A percentile compares a stretch with the other conserved stretches of the same genome.
These are phyloP conservation scores for Phyllostomus hastatus DNA, from an alignment of 2,113 vertebrate genomes.

Conservation along the genomic window DNA sequence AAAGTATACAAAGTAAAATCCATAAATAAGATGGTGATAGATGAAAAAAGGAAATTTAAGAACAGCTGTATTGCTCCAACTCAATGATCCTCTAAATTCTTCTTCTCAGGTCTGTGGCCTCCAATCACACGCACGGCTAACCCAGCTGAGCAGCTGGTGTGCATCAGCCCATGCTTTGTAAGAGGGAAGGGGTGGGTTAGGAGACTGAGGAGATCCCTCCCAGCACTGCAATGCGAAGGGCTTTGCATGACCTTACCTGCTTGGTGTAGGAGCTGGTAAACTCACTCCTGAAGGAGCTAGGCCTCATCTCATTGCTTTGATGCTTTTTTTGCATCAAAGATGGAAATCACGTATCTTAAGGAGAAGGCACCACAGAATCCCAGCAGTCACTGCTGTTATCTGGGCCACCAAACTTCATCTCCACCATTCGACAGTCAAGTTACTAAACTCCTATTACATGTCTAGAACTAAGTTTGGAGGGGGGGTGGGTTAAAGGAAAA, in stretches of 20 bases:
- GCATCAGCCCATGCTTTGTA: background rate
- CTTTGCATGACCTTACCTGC: background rate
- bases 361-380: background rate
- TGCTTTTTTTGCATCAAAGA: background rate
- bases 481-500: background rate
- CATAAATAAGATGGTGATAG: background rate
- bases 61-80: background rate
- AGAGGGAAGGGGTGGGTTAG: background rate
- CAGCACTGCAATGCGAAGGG: background rate
- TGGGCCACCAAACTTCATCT: background rate
- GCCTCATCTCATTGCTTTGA: background rate
- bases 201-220: background rate
- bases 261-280: background rate
- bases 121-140: rapidly evolving
- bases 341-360: background rate
- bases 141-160: background rate
- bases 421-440: background rate
- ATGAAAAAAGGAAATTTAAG: background rate
- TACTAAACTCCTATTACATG: background rate
- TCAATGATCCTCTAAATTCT: background rate
- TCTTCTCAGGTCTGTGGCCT: background rate
- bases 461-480: background rate
- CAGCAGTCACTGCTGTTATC: background rate
- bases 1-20: slow-evolving; percentile 24
- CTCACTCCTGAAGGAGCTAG: background rate